Base-by-base conservation (phyloP, 2,113 vertebrate genomes). In the Oncorhynchus nerka region DNA sequence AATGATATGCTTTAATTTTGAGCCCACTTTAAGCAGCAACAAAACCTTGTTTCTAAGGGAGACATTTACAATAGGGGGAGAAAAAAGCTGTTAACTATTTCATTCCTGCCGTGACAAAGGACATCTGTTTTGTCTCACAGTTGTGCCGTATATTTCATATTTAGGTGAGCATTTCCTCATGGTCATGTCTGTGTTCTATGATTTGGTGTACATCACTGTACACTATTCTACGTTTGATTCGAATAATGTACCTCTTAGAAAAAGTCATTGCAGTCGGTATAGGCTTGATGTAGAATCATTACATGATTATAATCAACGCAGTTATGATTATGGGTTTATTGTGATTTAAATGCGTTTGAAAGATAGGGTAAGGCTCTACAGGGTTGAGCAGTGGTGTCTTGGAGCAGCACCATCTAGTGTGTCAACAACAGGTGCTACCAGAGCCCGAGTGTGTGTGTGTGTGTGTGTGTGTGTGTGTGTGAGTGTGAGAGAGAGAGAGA, bases 11-110 rank as follows among this genome's bases (percentile, higher is more conserved):
- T 96, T 96, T 97, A 95, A 97, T 96, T 95, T 94, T 94, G 94
- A 96, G 95, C 95, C 96, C 95, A 96, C 96, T 96, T 97, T 96
- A 94, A 96, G 95, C 95, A 95, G 95, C 95, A 96, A 97, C 96
- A 94, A 94, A 95, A 95, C 95, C 95, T 34, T 93, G 94, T 96
- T 98, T 96, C 95, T 95, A 95, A 93, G 95, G 93, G 93, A 95
- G 94, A 93, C 95, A 95, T 96, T 96, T 96, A 95, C 94, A 96
- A 91, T 90, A 87, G 85, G 76, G 68, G 4, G 32, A 0, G 34
- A 28, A 34, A 34, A 68, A 69, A 75, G 86, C 86, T 85, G 90
- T 93, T 94, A 93, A 93, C 93, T 91, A 91, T 91, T 92, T 85
- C 90, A 82, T 88, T 89, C 75, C 92, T 86, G 87, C 84, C n/a